Conservation (phyloP, 1,140 invertebrate species). For the Aradophagus sp. region DNA sequence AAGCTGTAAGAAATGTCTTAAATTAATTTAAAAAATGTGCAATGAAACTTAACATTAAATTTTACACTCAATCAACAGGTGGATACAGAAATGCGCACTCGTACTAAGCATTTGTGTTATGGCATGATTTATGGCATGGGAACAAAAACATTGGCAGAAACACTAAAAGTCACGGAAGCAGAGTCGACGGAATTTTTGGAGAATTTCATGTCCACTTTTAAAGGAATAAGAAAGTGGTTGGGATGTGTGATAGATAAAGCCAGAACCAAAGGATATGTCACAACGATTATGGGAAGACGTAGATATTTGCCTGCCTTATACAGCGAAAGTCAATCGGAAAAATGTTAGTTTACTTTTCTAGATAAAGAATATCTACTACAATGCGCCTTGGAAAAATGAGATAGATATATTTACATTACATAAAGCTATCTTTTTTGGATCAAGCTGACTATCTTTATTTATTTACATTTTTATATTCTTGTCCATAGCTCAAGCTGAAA, state of each 20-base stretch:
- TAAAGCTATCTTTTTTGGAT: too few species aligned
- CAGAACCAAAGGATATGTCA: conserved; percentile 83
- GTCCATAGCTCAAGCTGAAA: conserved; percentile 89
- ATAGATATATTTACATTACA: too few species aligned
- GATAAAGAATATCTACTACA: too few species aligned
- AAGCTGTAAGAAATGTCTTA: conserved; percentile 74
- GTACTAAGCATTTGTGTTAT: conserved; percentile 96
- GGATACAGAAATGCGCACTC: conserved; percentile 83
- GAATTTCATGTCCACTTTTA: conserved; percentile 89
- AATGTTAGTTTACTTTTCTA: background rate
- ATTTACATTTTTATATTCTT: too few species aligned
- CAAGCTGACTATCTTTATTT: too few species aligned
- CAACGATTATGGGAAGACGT: conserved; percentile 86
- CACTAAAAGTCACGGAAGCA: conserved; percentile 85
- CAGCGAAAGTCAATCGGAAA: conserved; percentile 74
- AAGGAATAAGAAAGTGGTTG: conserved; percentile 82
- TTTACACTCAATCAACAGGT: conserved; percentile 76
- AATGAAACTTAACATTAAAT: conserved; percentile 8
- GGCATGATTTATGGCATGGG: conserved; percentile 99
- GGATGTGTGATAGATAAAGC: conserved; percentile 81
- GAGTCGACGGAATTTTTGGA: conserved; percentile 88
- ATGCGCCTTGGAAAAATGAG: too few species aligned
- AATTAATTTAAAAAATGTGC: background rate
- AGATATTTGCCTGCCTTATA: conserved; percentile 88
- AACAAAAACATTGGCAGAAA: conserved; percentile 86